Base-by-base conservation (phyloP, 2,888 invertebrate species). In the Ectropis crepuscularia region DNA sequence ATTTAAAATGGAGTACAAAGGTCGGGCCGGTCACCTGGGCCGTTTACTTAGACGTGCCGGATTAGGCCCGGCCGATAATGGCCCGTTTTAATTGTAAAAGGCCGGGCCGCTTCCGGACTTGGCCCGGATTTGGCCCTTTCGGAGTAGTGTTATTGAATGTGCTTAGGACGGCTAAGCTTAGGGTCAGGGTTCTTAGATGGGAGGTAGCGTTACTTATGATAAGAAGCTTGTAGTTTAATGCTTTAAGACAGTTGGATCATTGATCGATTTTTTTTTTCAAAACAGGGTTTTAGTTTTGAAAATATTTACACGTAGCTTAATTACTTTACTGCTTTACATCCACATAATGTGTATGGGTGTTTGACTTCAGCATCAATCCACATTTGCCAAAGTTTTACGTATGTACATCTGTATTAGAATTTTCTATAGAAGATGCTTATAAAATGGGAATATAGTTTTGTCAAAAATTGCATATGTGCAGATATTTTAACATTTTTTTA, bases 41-140 rank as follows among this genome's bases (percentile, higher is more conserved):
- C 76, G 74, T 79, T 80, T 78, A 74, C 77, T 77, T 77, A 78
- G 83, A 82, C 78, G 79, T 74, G 73, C 78, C 74, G 86, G 85
- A 88, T 88, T 85, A 87, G 75, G 81, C 72, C 79, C 76, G 77
- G 70, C 79, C 81, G 84, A 84, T 86, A 88, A 88, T 87, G 82
- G 80, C 64, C 74, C 71, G 76, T 79, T 87, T 83, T 83, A 82
- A 85, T 85, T 86, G 80, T 81, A 79, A 79, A 80, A 80, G 78
- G 78, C 45, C 63, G 58, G 16, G 54, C 49, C 51, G 58, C 60
- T 68, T 70, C 70, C 68, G 70, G 67, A 49, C 46, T 42, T 58
- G 55, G 49, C 64, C 70, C 70, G 68, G 75, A 70, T 69, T 69
- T 72, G 61, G 46, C 48, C 62, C 41, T n/a, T 60, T 60, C 41